phyloP scores from a whole-genome alignment of 2,113 vertebrate species.

The Catharus bicknelli region DNA sequence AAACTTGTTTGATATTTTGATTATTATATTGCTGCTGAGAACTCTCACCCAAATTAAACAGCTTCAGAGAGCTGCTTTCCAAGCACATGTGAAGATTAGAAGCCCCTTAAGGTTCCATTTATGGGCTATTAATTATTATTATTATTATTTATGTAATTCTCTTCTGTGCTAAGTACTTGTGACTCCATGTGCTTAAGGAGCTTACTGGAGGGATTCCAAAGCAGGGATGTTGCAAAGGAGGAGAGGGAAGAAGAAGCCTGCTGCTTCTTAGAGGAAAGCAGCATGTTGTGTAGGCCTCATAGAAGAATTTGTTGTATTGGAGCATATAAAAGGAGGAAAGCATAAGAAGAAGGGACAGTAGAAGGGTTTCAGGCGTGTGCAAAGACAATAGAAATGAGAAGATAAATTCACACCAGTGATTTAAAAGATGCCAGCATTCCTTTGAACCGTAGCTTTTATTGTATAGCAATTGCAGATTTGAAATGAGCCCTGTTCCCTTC shows the following conservation, averaged over 20 bases:
- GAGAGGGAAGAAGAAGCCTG: conserved; percentile 3
- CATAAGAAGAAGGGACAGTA: neutral
- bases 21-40: neutral
- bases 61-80: neutral
- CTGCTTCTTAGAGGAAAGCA: neutral
- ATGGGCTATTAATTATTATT: conserved; percentile 1
- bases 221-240: conserved; percentile 9
- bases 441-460: neutral
- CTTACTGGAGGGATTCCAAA: conserved; percentile 59
- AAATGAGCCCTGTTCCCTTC: neutral
- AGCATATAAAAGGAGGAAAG: neutral
- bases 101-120: conserved; percentile 15
- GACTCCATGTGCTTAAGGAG: conserved; percentile 40
- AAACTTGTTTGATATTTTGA: conserved; percentile 33
- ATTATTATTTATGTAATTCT: conserved; percentile 47
- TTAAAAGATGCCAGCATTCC: neutral
- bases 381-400: neutral
- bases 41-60: conserved; percentile 27
- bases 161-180: conserved; percentile 38
- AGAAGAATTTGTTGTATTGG: neutral
- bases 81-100: neutral
- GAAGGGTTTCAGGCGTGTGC: neutral
- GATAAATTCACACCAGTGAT: neutral
- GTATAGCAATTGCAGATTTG: neutral
- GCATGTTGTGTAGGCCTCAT: accelerated